phyloP scores from a whole-genome alignment of 2,888 invertebrate genomes.

The Caenorhabditis japonica region DNA sequence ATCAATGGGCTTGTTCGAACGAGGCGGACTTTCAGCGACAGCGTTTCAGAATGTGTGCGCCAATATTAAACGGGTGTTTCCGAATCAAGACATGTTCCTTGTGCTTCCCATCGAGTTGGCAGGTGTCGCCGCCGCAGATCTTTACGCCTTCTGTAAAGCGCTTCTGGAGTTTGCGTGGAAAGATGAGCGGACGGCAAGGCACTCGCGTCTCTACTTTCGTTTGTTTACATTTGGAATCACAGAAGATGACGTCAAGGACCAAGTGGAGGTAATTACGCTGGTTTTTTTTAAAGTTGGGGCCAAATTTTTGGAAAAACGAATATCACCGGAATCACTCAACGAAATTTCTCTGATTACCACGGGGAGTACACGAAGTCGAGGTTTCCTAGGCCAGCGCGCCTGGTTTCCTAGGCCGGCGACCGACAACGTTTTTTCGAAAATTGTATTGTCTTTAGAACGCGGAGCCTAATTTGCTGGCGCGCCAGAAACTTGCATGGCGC shows the following conservation, averaged over 20 bases:
- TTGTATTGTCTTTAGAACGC: too few species aligned
- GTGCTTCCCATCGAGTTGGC: slow-evolving; percentile 29
- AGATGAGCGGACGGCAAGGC: slow-evolving; percentile 28
- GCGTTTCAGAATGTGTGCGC: slow-evolving; percentile 39
- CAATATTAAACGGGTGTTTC: slow-evolving; percentile 31
- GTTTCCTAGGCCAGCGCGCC: too few species aligned
- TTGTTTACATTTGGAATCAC: slow-evolving; percentile 39
- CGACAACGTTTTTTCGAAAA: too few species aligned
- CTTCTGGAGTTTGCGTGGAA: slow-evolving; percentile 41
- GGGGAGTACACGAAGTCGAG: too few species aligned
- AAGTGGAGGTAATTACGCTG: slow-evolving; percentile 29
- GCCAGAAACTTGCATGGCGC: too few species aligned
- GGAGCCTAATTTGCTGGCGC: too few species aligned
- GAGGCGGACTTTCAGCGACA: slow-evolving; percentile 29
- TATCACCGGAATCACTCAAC: too few species aligned
- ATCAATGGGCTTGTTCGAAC: slow-evolving; percentile 40
- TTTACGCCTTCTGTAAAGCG: slow-evolving; percentile 30
- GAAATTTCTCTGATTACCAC: too few species aligned
- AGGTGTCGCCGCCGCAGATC: slow-evolving; percentile 20
- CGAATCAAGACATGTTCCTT: slow-evolving; percentile 34
- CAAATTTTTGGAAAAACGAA: too few species aligned
- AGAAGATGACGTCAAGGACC: slow-evolving; percentile 21
- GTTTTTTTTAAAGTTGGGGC: too few species aligned
- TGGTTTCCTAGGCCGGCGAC: too few species aligned
- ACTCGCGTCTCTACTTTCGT: slow-evolving; percentile 30